Percentiles rank a stretch among this genome's conserved stretches.
Conservation (phyloP, 2,888 invertebrate species). For the Pelosia muscerda region DNA sequence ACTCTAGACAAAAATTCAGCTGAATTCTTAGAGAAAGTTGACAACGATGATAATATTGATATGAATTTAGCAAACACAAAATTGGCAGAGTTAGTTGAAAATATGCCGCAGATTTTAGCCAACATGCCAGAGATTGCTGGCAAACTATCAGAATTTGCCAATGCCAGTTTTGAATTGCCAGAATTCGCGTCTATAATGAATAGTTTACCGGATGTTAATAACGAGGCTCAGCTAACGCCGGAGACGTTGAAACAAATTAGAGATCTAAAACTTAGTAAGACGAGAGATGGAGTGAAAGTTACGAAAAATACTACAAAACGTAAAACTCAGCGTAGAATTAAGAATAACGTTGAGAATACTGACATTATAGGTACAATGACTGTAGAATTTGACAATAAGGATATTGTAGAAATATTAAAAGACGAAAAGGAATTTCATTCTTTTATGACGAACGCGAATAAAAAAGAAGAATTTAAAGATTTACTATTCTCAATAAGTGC, state of each 20-base stretch:
- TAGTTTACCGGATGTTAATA: constrained; percentile 73
- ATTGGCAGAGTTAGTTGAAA: constrained; percentile 74
- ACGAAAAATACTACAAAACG: constrained; percentile 81
- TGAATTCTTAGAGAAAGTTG: constrained; percentile 73
- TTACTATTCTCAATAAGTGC: constrained; percentile 74
- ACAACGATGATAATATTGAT: constrained; percentile 67
- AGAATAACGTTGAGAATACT: constrained; percentile 62
- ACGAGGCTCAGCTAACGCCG: constrained; percentile 78
- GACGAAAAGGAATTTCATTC: constrained; percentile 73
- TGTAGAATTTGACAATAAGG: constrained; percentile 75
- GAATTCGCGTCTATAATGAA: constrained; percentile 80
- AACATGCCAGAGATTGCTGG: constrained; percentile 81
- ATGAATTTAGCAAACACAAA: constrained; percentile 68
- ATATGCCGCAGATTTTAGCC: constrained; percentile 80
- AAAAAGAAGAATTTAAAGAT: constrained; percentile 72
- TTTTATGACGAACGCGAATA: constrained; percentile 68
- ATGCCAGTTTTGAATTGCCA: constrained; percentile 75
- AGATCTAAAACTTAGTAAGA: constrained; percentile 76
- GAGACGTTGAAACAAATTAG: constrained; percentile 82
- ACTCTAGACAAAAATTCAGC: constrained; percentile 75
- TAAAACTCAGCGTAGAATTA: constrained; percentile 72
- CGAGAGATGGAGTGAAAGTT: constrained; percentile 77
- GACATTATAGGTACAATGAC: constrained; percentile 72
- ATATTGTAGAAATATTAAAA: constrained; percentile 68
- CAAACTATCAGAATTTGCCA: constrained; percentile 74